A percentile compares a stretch with the other conserved stretches of the same genome.
Evolutionary conservation across 64 coral and sea anemone genomes (phyloP).

Genomic region (Catalaphyllia jardinei): DNA sequence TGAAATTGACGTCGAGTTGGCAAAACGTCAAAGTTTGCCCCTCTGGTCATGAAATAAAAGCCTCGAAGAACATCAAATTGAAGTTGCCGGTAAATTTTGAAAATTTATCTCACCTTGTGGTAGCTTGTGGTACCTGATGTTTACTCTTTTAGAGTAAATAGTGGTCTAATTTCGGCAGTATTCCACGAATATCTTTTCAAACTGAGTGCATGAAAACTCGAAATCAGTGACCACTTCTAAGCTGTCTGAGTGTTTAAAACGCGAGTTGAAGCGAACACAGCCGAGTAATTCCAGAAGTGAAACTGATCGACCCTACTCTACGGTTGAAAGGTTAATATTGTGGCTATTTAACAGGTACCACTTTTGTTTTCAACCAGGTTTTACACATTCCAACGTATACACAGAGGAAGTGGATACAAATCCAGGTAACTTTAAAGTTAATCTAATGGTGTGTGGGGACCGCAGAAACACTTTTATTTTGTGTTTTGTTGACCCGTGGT

Average conservation of each 20-base stretch:
- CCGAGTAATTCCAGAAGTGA: too few species aligned
- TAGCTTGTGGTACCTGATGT: background rate
- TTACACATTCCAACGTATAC: background rate
- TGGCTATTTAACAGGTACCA: background rate
- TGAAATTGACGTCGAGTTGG: background rate
- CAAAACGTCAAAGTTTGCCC: background rate
- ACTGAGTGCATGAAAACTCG: too few species aligned
- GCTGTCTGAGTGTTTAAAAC: too few species aligned
- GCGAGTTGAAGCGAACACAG: too few species aligned
- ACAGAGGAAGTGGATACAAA: conserved; percentile 27
- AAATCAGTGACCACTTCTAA: too few species aligned
- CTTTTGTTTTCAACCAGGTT: background rate
- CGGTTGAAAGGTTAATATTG: background rate
- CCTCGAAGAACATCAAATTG: background rate
- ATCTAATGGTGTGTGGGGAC: too few species aligned
- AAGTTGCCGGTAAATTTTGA: background rate
- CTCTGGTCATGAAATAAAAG: background rate
- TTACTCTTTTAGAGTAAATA: background rate
- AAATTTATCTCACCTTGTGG: background rate
- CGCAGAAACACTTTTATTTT: too few species aligned
- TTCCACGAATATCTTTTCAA: too few species aligned
- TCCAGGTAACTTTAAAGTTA: conserved; percentile 1
- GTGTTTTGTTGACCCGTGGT: too few species aligned
- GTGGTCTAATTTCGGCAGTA: background rate
- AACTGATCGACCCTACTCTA: background rate